Evolutionary conservation across 2,797 vertebrate genomes (phyloP), one percentile per base, ranked within the genome.

Genomic region (Leucoraja ocellata): DNA sequence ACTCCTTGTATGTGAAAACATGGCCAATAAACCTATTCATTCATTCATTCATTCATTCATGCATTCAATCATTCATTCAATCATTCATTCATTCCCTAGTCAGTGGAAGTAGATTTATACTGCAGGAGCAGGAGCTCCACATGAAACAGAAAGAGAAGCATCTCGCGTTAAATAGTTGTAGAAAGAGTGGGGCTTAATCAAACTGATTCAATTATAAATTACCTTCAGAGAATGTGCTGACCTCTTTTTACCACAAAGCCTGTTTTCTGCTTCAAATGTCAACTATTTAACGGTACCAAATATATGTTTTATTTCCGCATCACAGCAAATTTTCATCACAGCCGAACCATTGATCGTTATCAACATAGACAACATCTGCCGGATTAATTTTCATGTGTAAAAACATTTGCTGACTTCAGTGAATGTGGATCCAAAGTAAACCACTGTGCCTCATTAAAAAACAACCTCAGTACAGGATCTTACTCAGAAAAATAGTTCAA

Each of bases 341-440:
- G 65, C 84, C 65, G 84, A 88, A 88, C 84, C 84, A 88, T 68
- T 88, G 84, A 88, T n/a, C 58, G 84, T 88, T 88, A 88, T 88
- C 84, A 88, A 86, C 84, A 88, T 88, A 88, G 61, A 18, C 84
- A 65, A 65, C 84, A 88, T 88, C 61, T 88, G 84, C 68, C 65
- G 61, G 61, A 88, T 88, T 88, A 88, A 88, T 88, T 88, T 88
- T 68, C n/a, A 88, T 88, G 84, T 88, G 84, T 32, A 61, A 88
- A 88, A 88, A 88, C 61, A 88, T 88, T 88, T 88, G 84, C 84
- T 88, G 61, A 88, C 84, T 88, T 88, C 61, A 65, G 84, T 88
- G 84, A 88, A n/a, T 88, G 14, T 32, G 21, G 84, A 68, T 88
- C 84, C 84, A 88, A 88, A 88, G 84, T 88, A 88, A 88, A 88